A percentile compares a stretch with the other conserved stretches of the same genome.
These are phyloP conservation scores for Esox masquinongy DNA, from an alignment of 2,797 vertebrate genomes.

Conservation along the genomic window DNA sequence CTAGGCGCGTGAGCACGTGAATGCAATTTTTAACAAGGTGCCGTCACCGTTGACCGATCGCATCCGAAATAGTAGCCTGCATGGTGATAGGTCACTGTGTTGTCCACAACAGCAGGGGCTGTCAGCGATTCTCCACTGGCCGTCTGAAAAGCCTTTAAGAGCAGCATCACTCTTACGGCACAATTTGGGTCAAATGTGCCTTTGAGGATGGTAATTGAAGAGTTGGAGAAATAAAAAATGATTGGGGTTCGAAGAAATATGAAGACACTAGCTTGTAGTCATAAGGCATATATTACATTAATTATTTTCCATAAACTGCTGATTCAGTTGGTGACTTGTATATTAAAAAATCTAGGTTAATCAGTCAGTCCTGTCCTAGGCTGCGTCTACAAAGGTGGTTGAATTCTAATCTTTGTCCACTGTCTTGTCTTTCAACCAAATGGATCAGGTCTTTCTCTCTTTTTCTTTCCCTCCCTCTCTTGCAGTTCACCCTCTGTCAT, in stretches of 20 bases:
- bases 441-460: background rate
- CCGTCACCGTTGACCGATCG: too few species aligned
- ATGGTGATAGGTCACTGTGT: too few species aligned
- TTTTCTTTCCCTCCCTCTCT: background rate
- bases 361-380: background rate
- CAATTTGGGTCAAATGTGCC: too few species aligned
- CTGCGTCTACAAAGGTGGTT: background rate
- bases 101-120: too few species aligned
- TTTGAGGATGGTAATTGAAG: background rate
- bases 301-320: background rate
- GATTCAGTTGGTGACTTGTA: background rate
- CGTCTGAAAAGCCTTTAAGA: too few species aligned
- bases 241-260: background rate
- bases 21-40: too few species aligned
- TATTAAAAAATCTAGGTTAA: background rate
- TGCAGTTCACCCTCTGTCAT: background rate
- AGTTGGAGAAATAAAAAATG: background rate
- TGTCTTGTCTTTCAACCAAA: background rate
- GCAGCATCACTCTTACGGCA: too few species aligned
- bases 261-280: background rate
- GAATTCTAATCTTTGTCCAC: background rate
- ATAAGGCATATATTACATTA: background rate
- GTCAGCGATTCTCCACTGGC: too few species aligned
- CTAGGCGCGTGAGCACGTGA: too few species aligned
- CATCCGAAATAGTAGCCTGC: too few species aligned